Conservation (phyloP, 2,888 invertebrate genomes). For the Drosophila nr. fundita region DNA sequence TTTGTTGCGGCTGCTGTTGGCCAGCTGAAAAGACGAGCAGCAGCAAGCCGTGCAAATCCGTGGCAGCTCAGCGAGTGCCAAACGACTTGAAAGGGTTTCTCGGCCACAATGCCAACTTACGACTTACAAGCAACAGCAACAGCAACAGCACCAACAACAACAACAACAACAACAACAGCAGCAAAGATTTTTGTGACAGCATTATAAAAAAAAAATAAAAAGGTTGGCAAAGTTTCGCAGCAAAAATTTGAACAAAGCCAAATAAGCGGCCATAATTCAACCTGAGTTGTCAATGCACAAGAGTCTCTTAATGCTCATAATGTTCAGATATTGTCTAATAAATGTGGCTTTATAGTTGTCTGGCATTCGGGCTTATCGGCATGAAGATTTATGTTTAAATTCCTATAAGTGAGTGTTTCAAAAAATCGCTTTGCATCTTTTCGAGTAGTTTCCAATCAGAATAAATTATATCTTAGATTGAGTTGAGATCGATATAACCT, state of each 20-base stretch:
- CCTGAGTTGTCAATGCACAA: slow-evolving; percentile 41
- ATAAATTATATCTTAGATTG: neutral
- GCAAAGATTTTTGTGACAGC: slow-evolving; percentile 34
- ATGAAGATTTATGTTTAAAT: neutral
- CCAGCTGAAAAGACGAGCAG: slow-evolving; percentile 27
- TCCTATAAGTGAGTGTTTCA: neutral
- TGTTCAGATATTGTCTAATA: slow-evolving; percentile 55
- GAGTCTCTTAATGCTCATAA: slow-evolving; percentile 34
- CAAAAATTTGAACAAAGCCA: slow-evolving; percentile 23
- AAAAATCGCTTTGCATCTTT: neutral
- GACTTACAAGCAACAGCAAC: slow-evolving; percentile 17
- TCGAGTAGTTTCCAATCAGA: neutral
- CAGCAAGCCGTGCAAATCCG: slow-evolving; percentile 60
- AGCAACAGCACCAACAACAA: slow-evolving; percentile 16
- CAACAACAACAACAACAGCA: slow-evolving; percentile 15
- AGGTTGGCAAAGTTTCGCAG: slow-evolving; percentile 1
- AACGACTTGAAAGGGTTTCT: slow-evolving; percentile 74
- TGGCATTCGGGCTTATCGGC: neutral
- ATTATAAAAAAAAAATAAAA: slow-evolving; percentile 1
- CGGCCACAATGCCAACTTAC: slow-evolving; percentile 61
- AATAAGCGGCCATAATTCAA: slow-evolving; percentile 50
- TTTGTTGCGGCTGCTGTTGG: slow-evolving; percentile 35
- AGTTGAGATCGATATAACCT: neutral
- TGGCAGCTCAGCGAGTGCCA: slow-evolving; percentile 53
- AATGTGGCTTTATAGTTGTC: slow-evolving; percentile 10